Conservation (phyloP, 2,888 invertebrate genomes). For the Andrena haemorrhoa region DNA sequence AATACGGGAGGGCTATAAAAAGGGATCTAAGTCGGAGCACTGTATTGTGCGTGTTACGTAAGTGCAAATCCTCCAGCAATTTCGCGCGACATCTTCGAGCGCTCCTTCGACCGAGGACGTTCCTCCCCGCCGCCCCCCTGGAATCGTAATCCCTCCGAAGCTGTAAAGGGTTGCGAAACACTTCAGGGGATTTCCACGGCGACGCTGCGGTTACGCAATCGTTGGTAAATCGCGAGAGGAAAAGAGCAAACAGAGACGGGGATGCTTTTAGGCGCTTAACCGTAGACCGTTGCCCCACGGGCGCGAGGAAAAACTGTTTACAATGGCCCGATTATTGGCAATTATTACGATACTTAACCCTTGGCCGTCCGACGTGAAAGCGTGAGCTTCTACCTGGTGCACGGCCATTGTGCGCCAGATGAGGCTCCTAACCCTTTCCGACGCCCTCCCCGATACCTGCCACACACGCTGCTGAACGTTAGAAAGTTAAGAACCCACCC, state of each 20-base stretch:
- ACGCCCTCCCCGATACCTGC: conserved; percentile 40
- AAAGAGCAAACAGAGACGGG: not conserved
- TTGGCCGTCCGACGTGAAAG: conserved; percentile 69
- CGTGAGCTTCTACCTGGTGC: conserved; percentile 72
- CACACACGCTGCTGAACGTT: not conserved
- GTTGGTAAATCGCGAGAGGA: not conserved
- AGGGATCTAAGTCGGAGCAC: conserved; percentile 19
- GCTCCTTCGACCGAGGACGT: not conserved
- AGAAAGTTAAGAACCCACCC: conserved; percentile 23
- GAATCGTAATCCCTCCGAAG: not conserved
- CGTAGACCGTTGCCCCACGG: not conserved
- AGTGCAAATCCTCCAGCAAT: conserved; percentile 1
- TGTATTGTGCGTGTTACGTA: not conserved
- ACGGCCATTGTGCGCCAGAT: conserved; percentile 61
- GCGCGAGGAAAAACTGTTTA: conserved; percentile 45
- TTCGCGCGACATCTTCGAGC: not conserved
- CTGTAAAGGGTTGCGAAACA: conserved; percentile 16
- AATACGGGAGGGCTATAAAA: conserved; percentile 41
- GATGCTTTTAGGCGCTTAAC: not conserved
- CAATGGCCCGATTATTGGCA: conserved; percentile 76
- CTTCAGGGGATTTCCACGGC: not conserved
- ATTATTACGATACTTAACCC: conserved; percentile 78
- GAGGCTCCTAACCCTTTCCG: conserved; percentile 74
- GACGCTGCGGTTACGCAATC: not conserved
- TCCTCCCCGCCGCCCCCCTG: too few relatives aligned